Base-by-base conservation (phyloP, 2,888 invertebrate genomes). In the Eupithecia pulchellata region DNA sequence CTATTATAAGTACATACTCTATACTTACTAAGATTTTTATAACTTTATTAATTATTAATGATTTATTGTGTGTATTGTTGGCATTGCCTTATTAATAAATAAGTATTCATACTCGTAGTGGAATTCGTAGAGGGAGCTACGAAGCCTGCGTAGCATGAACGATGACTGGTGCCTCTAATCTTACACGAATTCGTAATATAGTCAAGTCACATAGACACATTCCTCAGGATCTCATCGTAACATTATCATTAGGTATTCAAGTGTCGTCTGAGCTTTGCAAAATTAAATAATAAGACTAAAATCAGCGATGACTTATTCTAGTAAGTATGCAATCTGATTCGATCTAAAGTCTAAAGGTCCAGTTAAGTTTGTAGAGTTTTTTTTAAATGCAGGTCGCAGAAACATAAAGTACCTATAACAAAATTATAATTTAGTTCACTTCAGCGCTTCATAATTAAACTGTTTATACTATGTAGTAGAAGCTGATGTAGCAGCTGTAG, bases 221-320 rank as follows among this genome's bases (percentile, higher is more conserved):
- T 52, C 58, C 47, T 58, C 60, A 64, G 69, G 65, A 70, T 66
- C 67, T 72, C 69, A 70, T 69, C 55, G 39, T 66, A 52, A 67
- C 69, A 64, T 74, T 70, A 79, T 80, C 72, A 74, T 78, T 78
- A n/a, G n/a, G n/a, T n/a, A 84, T 80, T 81, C 80, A 64, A 68
- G 64, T 27, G 29, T 8, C 76, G 80, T 76, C 64, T 65, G 34
- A 17, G 58, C 30, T 76, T 77, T 79, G 75, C 76, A 75, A 79
- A 78, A 76, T 75, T 64, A 79, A 77, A 81, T 77, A 77, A 78
- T 74, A 72, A 72, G 74, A 77, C 77, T 82, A 77, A 80, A 82
- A 79, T 77, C 70, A 73, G 79, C 76, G 78, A 83, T 81, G 80
- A 81, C 78, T n/a, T 78, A 58, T 30, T 55, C 30, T 36, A 20